Evolutionary conservation across 2,113 vertebrate genomes (phyloP).

Genomic region (Lepisosteus osseus): DNA sequence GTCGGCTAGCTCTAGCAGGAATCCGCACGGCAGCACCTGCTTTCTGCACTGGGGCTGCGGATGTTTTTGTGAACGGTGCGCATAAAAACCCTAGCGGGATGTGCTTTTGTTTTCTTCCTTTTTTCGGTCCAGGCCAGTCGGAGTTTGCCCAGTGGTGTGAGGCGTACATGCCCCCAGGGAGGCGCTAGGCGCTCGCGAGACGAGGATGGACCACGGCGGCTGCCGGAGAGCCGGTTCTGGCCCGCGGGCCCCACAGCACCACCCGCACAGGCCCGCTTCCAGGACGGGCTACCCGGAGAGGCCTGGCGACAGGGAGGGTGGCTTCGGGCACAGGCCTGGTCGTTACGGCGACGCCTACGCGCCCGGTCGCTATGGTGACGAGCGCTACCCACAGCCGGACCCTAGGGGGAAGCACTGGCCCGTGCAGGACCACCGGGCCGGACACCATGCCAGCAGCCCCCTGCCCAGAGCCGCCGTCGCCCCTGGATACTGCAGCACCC

Average conservation of each 20-base stretch:
- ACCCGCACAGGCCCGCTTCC: not conserved
- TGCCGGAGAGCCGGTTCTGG: slow-evolving; percentile 29
- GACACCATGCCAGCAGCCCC: slow-evolving; percentile 26
- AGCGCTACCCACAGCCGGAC: slow-evolving; percentile 27
- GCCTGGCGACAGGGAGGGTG: slow-evolving; percentile 39
- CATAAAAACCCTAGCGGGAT: too few species aligned
- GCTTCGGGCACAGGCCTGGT: slow-evolving; percentile 21
- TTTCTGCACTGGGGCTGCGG: too few species aligned
- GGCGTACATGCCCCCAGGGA: too few species aligned
- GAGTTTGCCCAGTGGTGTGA: too few species aligned
- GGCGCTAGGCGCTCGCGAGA: not conserved
- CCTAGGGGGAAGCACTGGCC: slow-evolving; percentile 43
- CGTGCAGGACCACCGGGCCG: slow-evolving; percentile 36
- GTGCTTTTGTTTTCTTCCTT: too few species aligned
- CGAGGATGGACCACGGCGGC: slow-evolving; percentile 51
- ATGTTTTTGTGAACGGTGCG: too few species aligned
- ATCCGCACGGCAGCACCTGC: too few species aligned
- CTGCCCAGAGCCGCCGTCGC: slow-evolving; percentile 34
- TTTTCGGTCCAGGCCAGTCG: too few species aligned
- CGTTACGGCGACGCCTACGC: slow-evolving; percentile 30
- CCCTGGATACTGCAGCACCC: slow-evolving; percentile 23
- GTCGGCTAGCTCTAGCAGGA: too few species aligned
- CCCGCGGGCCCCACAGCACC: slow-evolving; percentile 14
- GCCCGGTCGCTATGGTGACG: slow-evolving; percentile 29
- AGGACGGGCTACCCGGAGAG: slow-evolving; percentile 13